phyloP scores from a whole-genome alignment of 2,888 invertebrate species.

The Ormyrus rosae region DNA sequence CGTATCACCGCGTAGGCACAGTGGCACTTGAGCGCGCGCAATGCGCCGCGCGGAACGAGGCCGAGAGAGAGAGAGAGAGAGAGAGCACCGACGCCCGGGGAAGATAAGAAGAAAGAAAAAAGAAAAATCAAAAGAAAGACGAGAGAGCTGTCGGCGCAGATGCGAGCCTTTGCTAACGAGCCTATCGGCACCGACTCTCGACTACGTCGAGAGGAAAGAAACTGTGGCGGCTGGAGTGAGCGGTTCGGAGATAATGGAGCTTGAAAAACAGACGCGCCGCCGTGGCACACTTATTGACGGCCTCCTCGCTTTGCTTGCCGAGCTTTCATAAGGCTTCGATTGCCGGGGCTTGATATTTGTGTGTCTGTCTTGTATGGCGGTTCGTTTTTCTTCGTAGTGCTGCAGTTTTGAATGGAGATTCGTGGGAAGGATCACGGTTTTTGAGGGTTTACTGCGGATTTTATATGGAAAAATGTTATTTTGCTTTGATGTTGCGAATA shows the following conservation, averaged over 20 bases:
- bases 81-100: conserved; percentile 51
- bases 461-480: too few relatives aligned
- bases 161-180: conserved; percentile 30
- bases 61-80: conserved; percentile 40
- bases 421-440: too few relatives aligned
- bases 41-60: not conserved
- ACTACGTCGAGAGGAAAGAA: not conserved
- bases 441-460: too few relatives aligned
- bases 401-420: too few relatives aligned
- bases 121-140: too few relatives aligned
- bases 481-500: too few relatives aligned
- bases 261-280: too few relatives aligned
- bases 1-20: too few relatives aligned
- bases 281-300: conserved; percentile 14
- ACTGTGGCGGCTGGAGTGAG: not conserved
- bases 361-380: too few relatives aligned
- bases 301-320: not conserved
- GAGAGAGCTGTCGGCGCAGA: not conserved
- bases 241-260: not conserved
- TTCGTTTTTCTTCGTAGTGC: too few relatives aligned
- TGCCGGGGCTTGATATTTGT: too few relatives aligned
- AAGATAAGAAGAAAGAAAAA: conserved; percentile 13
- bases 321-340: too few relatives aligned
- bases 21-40: not conserved
- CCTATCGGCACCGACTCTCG: conserved; percentile 37